Conservation (phyloP, 1,140 invertebrate species). For the Musca vetustissima region DNA sequence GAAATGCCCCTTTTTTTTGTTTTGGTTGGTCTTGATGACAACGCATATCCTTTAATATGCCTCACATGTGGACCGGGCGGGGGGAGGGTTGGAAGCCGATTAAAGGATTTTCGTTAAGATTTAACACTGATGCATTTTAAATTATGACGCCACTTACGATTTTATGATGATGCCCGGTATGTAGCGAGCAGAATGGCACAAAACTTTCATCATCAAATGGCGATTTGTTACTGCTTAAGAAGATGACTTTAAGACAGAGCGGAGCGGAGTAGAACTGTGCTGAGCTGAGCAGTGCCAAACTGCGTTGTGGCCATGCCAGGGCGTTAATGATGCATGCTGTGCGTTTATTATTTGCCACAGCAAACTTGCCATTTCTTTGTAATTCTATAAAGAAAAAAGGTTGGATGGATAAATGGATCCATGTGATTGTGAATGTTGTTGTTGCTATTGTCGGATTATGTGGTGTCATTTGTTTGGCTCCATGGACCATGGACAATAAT, state of each 20-base stretch:
- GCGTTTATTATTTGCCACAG: constrained; percentile 10
- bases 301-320: neutral
- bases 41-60: constrained; percentile 31
- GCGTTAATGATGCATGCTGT: constrained; percentile 26
- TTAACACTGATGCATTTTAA: constrained; percentile 50
- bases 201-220: no score
- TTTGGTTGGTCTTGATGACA: constrained; percentile 45
- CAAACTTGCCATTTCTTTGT: constrained; percentile 1
- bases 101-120: constrained; percentile 5
- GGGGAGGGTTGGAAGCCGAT: no score
- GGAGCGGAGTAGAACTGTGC: no score
- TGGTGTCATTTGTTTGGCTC: no score
- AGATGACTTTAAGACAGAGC: no score
- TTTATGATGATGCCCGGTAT: constrained; percentile 28
- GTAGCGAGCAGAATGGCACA: no score
- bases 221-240: no score
- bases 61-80: neutral
- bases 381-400: neutral
- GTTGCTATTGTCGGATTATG: no score
- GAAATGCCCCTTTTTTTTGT: constrained; percentile 26
- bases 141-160: constrained; percentile 54
- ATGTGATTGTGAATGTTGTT: no score
- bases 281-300: no score
- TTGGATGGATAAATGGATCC: neutral
- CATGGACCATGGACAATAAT: no score